Evolutionary conservation across 92 coral and sea anemone species (phyloP).

Genomic region (Zoanthus gigantus): DNA sequence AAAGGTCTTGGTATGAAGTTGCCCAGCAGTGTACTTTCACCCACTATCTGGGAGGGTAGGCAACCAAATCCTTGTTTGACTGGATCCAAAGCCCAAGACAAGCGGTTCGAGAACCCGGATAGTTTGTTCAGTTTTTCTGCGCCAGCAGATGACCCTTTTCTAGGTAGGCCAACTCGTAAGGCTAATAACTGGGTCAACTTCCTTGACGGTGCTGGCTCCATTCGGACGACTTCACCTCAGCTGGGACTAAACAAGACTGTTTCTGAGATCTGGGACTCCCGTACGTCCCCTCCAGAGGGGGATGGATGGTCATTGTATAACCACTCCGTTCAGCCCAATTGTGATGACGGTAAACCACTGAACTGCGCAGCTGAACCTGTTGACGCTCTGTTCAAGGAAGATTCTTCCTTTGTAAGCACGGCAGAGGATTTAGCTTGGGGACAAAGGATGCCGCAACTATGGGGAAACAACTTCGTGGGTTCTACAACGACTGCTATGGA

Average conservation of each 20-base stretch:
- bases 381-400: conserved; percentile 78
- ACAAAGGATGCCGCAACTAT: conserved; percentile 9
- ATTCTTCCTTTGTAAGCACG: conserved; percentile 35
- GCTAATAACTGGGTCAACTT: conserved; percentile 99
- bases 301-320: conserved; percentile 91
- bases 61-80: conserved; percentile 40
- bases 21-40: conserved; percentile 18
- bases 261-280: conserved; percentile 98
- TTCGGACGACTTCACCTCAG: conserved; percentile 59
- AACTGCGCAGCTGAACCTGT: conserved; percentile 76
- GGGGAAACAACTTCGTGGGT: conserved; percentile 14
- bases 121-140: conserved; percentile 79
- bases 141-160: conserved; percentile 65
- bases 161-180: conserved; percentile 68
- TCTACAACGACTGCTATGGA: background rate
- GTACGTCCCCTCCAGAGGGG: conserved; percentile 73
- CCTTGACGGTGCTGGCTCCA: conserved; percentile 78
- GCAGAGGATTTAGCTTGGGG: conserved; percentile 10
- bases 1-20: conserved; percentile 25
- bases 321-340: conserved; percentile 36
- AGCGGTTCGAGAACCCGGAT: conserved; percentile 66
- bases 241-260: conserved; percentile 83
- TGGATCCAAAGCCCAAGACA: conserved; percentile 47
- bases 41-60: conserved; percentile 47
- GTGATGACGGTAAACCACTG: conserved; percentile 27